Conservation (phyloP, 2,113 vertebrate species). For the Tricholaema leucomelas region DNA sequence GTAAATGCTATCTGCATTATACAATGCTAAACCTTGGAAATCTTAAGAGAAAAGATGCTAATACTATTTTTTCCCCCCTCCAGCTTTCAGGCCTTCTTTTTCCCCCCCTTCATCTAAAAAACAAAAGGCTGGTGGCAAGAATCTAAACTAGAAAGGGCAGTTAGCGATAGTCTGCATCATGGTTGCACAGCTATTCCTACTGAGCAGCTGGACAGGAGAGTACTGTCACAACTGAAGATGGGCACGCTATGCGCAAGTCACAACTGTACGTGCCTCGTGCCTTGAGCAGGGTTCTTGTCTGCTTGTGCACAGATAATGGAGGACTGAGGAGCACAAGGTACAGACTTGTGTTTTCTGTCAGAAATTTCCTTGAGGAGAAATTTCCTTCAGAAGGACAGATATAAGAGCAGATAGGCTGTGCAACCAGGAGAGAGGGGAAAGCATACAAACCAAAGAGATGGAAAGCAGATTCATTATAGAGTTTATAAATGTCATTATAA, state of each 20-base stretch:
- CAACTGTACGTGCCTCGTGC: rapidly evolving
- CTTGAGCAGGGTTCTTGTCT: background rate
- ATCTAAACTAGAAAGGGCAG: background rate
- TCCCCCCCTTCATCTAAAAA: background rate
- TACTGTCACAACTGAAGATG: background rate
- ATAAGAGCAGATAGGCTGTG: background rate
- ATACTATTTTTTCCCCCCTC: background rate
- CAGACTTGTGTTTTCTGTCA: background rate
- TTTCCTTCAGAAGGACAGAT: background rate
- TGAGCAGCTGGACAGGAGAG: rapidly evolving
- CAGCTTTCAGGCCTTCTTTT: slow-evolving; percentile 7
- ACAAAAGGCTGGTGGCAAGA: background rate
- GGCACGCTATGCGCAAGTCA: background rate
- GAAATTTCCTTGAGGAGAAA: slow-evolving; percentile 12
- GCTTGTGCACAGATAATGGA: background rate
- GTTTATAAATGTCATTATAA: no score
- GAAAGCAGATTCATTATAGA: slow-evolving; percentile 33
- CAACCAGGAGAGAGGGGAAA: slow-evolving; percentile 5
- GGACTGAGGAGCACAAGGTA: background rate
- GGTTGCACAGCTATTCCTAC: background rate
- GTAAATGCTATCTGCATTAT: slow-evolving; percentile 43
- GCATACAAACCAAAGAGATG: background rate
- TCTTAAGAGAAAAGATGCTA: slow-evolving; percentile 42
- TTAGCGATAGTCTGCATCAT: background rate
- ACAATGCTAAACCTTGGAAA: background rate